Percentiles rank a stretch among this genome's conserved stretches.
These are phyloP conservation scores for Erynnis tages DNA, from an alignment of 2,888 invertebrate genomes.

Conservation along the genomic window DNA sequence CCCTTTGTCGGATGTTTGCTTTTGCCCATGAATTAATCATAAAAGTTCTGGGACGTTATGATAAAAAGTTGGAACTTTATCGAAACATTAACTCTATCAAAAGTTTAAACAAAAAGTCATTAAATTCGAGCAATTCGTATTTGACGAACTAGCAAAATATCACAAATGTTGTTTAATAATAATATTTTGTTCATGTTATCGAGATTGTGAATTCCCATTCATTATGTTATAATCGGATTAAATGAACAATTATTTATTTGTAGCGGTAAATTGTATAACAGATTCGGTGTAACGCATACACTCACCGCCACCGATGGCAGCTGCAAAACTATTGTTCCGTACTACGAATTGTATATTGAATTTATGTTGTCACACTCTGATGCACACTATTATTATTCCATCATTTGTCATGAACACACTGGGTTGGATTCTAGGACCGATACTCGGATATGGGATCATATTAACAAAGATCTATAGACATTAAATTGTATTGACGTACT, in stretches of 20 bases:
- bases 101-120: too few species aligned
- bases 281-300: conserved; percentile 1
- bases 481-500: too few species aligned
- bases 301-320: conserved; percentile 4
- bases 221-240: conserved; percentile 18
- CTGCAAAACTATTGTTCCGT: conserved; percentile 43
- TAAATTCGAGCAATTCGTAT: too few species aligned
- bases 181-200: neutral
- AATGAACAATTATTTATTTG: conserved; percentile 19
- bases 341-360: conserved; percentile 47
- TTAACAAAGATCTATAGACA: conserved; percentile 1
- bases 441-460: conserved; percentile 30
- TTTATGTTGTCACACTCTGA: conserved; percentile 57
- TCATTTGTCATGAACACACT: conserved; percentile 51
- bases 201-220: neutral
- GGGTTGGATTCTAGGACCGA: conserved; percentile 41
- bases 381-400: conserved; percentile 46
- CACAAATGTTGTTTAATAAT: neutral
- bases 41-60: too few species aligned
- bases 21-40: conserved; percentile 6
- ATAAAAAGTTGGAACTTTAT: too few species aligned
- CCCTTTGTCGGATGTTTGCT: conserved; percentile 4
- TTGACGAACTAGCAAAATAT: too few species aligned
- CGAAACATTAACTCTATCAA: too few species aligned
- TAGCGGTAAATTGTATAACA: conserved; percentile 17